Base-by-base conservation (phyloP, 2,888 invertebrate genomes). In the Branchellion lobata region DNA sequence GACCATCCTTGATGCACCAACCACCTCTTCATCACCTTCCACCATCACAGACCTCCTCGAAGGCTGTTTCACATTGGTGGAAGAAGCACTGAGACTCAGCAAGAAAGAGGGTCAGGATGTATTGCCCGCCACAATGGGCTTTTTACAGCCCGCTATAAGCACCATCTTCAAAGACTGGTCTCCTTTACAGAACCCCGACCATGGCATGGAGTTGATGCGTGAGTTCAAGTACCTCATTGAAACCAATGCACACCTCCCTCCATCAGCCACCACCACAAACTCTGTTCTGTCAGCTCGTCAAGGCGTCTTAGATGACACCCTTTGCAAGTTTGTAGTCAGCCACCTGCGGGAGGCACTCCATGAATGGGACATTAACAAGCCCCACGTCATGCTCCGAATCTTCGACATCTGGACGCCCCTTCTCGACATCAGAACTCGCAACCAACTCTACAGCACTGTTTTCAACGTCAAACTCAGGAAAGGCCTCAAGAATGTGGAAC, bases 381-480 rank as follows among this genome's bases (percentile, higher is more conserved):
- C 61, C 3, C 61, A 57, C 14, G 21, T 57, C n/a, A 57, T 57
- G 61, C 21, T 57, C 14, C 3, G 21, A 3, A 14, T 57, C 11
- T n/a, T 57, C 5, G 24, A 5, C 3, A 57, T 5, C 14, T 57
- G 61, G 61, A 24, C 8, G 5, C 3, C 61, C 5, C 5, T 57
- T 3, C 8, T 57, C n/a, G 3, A 57, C 24, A n/a, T 3, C 5
- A 57, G 21, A n/a, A 3, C 21, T 3, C 5, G 5, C 14, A 57
- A 57, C 3, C 61, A n/a, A n/a, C 8, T 57, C 8, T 57, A 57
- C 61, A 57, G n/a, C 21, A 14, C 21, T 8, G n/a, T 57, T n/a
- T 57, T 57, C 61, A 57, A 57, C 21, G 61, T 57, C 14, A 57
- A 57, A n/a, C 3, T 57, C 11, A 57, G 61, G 61, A 57, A 57